A percentile compares a stretch with the other conserved stretches of the same genome.
phyloP scores from a whole-genome alignment of 1,140 invertebrate genomes.

The Octopus sinensis region DNA sequence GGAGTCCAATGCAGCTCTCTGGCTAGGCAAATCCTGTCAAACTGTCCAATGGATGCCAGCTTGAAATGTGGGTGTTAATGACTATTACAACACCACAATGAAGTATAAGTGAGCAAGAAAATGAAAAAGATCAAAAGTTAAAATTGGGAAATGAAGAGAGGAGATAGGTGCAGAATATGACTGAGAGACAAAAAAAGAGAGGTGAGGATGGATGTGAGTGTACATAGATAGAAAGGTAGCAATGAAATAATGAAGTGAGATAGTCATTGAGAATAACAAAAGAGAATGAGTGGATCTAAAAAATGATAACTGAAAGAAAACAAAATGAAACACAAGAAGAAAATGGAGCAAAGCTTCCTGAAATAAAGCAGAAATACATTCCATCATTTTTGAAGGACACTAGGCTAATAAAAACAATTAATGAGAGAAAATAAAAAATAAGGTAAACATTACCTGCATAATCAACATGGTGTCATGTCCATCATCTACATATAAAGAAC shows the following conservation, averaged over 20 bases:
- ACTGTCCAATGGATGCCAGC: no score
- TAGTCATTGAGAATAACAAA: neutral
- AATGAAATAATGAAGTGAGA: neutral
- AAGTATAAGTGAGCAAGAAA: neutral
- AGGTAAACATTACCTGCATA: neutral
- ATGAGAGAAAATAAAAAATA: no score
- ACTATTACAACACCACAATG: no score
- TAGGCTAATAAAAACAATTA: no score
- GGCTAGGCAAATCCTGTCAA: no score
- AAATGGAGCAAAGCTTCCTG: neutral
- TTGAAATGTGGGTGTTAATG: no score
- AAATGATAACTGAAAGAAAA: neutral
- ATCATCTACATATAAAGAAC: neutral
- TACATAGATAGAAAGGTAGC: neutral
- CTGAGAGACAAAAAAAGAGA: neutral
- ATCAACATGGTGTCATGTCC: constrained; percentile 10
- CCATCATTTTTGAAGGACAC: no score
- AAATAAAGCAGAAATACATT: neutral
- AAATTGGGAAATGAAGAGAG: neutral
- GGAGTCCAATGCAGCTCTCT: no score
- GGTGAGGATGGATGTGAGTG: neutral
- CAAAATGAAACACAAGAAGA: neutral
- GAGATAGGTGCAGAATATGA: neutral
- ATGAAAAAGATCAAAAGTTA: neutral
- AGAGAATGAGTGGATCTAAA: neutral